phyloP scores from a whole-genome alignment of 2,113 vertebrate genomes.

The Takifugu flavidus region DNA sequence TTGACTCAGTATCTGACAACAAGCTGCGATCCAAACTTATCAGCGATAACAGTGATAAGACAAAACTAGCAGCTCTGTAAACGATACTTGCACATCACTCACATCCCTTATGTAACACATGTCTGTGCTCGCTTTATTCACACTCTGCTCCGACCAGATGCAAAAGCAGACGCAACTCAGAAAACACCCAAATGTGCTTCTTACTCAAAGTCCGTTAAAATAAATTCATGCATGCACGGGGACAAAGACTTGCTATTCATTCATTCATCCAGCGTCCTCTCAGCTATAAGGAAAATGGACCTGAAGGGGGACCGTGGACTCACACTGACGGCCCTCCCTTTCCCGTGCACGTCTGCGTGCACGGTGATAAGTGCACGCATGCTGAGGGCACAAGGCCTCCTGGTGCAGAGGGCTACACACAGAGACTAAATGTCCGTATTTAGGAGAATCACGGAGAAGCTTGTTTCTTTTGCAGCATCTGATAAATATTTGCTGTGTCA shows the following conservation, averaged over 20 bases:
- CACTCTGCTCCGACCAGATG: constrained; percentile 38
- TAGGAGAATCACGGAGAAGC: constrained; percentile 11
- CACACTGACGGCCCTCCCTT: constrained; percentile 51
- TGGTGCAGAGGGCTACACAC: constrained; percentile 26
- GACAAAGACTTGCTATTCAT: constrained; percentile 58
- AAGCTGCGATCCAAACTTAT: too few species aligned
- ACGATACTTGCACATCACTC: constrained; percentile 16
- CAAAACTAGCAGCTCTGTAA: constrained; percentile 28
- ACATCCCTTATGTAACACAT: constrained; percentile 14
- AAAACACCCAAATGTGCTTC: constrained; percentile 49
- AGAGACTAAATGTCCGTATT: constrained; percentile 12
- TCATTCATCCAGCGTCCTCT: constrained; percentile 56
- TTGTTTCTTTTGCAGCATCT: constrained; percentile 9
- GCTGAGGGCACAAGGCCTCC: constrained; percentile 15
- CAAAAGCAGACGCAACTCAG: constrained; percentile 34
- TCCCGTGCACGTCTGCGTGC: constrained; percentile 41
- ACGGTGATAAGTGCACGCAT: constrained; percentile 20
- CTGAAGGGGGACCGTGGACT: constrained; percentile 49
- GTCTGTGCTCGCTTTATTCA: constrained; percentile 28
- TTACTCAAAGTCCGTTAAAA: constrained; percentile 20
- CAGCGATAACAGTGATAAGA: constrained; percentile 6
- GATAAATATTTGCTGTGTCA: constrained; percentile 28
- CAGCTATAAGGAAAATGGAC: constrained; percentile 32
- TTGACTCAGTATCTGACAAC: too few species aligned
- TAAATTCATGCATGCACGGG: constrained; percentile 36